Evolutionary conservation across 1,140 invertebrate species (phyloP).

Genomic region (Hylaeus anthracinus): DNA sequence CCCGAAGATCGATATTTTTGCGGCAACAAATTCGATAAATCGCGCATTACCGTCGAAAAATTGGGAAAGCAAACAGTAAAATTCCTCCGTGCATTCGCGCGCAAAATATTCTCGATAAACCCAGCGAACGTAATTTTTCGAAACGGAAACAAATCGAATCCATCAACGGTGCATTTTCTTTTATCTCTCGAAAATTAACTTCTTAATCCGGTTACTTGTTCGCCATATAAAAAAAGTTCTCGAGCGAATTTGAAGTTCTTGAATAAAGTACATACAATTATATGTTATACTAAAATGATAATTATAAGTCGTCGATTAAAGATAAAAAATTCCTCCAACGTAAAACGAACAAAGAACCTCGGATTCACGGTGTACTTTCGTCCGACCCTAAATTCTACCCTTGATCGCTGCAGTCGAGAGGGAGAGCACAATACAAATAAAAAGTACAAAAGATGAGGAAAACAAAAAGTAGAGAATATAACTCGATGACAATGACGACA

Average conservation of each 20-base stretch:
- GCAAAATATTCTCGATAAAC: background rate
- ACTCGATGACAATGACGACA: conserved; percentile 38
- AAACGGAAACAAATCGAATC: conserved; percentile 3
- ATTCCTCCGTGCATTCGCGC: background rate
- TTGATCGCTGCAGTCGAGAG: conserved; percentile 56
- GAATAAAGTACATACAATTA: too few relatives aligned
- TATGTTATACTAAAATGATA: too few relatives aligned
- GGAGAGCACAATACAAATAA: conserved; percentile 49
- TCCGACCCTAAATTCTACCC: conserved; percentile 57
- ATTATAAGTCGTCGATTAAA: background rate
- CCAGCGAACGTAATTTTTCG: background rate
- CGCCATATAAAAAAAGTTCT: conserved; percentile 25
- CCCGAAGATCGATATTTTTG: background rate
- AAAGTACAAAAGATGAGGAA: conserved; percentile 20
- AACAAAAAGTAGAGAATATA: conserved; percentile 15
- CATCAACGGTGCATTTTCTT: too few relatives aligned
- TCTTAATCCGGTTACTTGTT: background rate
- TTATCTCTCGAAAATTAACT: too few relatives aligned
- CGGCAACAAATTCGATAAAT: background rate
- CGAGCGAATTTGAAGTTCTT: background rate
- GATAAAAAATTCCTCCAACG: background rate
- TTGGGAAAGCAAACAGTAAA: background rate
- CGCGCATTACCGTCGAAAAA: background rate
- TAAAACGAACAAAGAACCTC: background rate
- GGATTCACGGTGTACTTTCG: conserved; percentile 59